Percentiles rank a stretch among this genome's conserved stretches.
Conservation (phyloP, 37 sponge, comb jelly and placozoan genomes). For the Halisarca cf. caerulea region DNA sequence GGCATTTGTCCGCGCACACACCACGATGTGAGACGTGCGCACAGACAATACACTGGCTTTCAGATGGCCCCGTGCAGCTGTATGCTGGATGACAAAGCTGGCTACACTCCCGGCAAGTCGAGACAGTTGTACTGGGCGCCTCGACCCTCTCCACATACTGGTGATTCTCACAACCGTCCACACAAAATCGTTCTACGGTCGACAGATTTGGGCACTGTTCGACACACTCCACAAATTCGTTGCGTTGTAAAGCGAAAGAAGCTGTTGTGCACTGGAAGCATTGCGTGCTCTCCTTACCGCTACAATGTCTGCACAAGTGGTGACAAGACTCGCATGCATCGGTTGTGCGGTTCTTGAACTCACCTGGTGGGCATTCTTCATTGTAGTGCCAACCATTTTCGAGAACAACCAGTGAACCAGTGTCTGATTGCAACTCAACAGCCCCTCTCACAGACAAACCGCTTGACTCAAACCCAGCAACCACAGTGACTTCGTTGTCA, state of each 20-base stretch:
- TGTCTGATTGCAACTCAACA: conserved; percentile 54
- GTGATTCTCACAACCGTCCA: conserved; percentile 43
- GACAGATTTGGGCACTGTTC: conserved; percentile 44
- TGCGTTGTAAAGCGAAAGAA: conserved; percentile 7
- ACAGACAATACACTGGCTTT: conserved; percentile 52
- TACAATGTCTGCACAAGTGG: conserved; percentile 40
- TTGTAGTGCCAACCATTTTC: conserved; percentile 43
- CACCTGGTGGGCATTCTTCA: conserved; percentile 38
- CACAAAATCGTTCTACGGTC: conserved; percentile 45
- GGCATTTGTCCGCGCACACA: conserved; percentile 41
- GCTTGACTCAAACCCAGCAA: conserved; percentile 33
- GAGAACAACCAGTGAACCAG: conserved; percentile 51
- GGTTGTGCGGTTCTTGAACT: conserved; percentile 27
- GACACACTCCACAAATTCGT: conserved; percentile 44
- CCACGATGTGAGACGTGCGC: not conserved
- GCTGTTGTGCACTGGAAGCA: conserved; percentile 48
- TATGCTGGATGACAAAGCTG: conserved; percentile 32
- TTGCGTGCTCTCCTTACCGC: conserved; percentile 28
- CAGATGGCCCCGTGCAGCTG: conserved; percentile 58
- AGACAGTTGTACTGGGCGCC: too few relatives aligned
- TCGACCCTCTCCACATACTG: conserved; percentile 33
- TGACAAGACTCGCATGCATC: conserved; percentile 42
- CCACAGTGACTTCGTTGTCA: conserved; percentile 19
- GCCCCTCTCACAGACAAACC: conserved; percentile 20
- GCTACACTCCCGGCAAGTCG: conserved; percentile 52